A percentile compares a stretch with the other conserved stretches of the same genome.
Evolutionary conservation across 2,113 vertebrate genomes (phyloP).

Genomic region (Setophaga kirtlandii): DNA sequence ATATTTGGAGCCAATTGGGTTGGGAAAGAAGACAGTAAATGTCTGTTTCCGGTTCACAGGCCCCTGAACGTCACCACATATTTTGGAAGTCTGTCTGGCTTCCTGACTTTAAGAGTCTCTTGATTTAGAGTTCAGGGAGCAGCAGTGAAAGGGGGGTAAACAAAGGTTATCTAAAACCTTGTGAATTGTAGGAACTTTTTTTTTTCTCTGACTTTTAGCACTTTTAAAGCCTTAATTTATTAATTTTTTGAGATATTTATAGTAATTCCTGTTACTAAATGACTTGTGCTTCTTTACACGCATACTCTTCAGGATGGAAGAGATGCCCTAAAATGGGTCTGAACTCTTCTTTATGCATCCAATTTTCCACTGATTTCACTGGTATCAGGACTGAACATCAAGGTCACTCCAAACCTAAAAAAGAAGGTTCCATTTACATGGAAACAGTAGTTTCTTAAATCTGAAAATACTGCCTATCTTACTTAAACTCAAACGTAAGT

Average conservation of each 20-base stretch:
- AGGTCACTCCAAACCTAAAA: not conserved
- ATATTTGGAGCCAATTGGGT: slow-evolving; percentile 58
- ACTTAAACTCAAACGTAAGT: not conserved
- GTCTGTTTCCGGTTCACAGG: slow-evolving; percentile 79
- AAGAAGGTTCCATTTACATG: not conserved
- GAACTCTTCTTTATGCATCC: not conserved
- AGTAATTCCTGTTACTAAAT: not conserved
- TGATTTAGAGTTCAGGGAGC: slow-evolving; percentile 69
- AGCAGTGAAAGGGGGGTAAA: slow-evolving; percentile 36
- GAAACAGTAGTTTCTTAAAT: not conserved
- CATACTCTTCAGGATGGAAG: not conserved
- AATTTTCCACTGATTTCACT: not conserved
- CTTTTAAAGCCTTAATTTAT: not conserved
- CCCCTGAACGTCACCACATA: slow-evolving; percentile 70
- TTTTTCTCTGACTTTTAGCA: not conserved
- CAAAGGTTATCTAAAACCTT: slow-evolving; percentile 44
- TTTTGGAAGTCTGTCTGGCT: slow-evolving; percentile 80
- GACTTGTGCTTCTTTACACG: not conserved
- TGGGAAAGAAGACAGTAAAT: slow-evolving; percentile 71
- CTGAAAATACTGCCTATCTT: not conserved
- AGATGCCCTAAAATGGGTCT: not conserved
- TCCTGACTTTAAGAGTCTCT: slow-evolving; percentile 80
- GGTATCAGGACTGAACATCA: accelerated
- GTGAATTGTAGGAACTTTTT: not conserved
- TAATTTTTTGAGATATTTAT: not conserved